A percentile compares a stretch with the other conserved stretches of the same genome.
Evolutionary conservation across 2,113 vertebrate genomes (phyloP).

Genomic region (Phasianus colchicus): DNA sequence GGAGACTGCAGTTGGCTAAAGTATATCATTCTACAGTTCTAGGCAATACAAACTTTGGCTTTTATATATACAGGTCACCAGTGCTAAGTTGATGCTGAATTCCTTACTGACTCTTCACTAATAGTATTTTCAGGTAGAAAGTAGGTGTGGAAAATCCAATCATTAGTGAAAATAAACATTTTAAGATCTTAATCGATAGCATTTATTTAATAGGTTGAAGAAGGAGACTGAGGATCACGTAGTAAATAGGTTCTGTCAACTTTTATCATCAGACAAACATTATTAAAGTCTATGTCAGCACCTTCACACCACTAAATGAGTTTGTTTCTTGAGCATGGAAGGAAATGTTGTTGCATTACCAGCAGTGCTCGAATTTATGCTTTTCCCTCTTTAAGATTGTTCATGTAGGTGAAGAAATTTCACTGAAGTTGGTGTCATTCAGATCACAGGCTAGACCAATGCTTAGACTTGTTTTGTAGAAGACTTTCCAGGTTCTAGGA

Average conservation of each 20-base stretch:
- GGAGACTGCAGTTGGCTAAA: not conserved
- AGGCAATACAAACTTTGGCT: not conserved
- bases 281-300: not conserved
- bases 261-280: not conserved
- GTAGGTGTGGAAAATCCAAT: not conserved
- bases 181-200: not conserved
- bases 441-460: not conserved
- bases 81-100: not conserved
- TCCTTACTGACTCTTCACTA: not conserved
- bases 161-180: not conserved
- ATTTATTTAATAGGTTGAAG: not conserved
- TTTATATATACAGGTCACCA: rapidly evolving
- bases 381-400: not conserved
- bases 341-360: not conserved
- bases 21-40: not conserved
- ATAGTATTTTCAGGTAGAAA: not conserved
- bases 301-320: not conserved
- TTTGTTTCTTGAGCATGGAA: not conserved
- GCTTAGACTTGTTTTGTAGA: not conserved
- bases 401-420: not conserved
- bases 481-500: not conserved
- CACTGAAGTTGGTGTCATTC: not conserved
- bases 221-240: not conserved
- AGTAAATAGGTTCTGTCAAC: not conserved
- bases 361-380: not conserved